Evolutionary conservation across 2,888 invertebrate species (phyloP), one percentile per base, ranked within the genome.

Genomic region (Scotopteryx bipunctaria): DNA sequence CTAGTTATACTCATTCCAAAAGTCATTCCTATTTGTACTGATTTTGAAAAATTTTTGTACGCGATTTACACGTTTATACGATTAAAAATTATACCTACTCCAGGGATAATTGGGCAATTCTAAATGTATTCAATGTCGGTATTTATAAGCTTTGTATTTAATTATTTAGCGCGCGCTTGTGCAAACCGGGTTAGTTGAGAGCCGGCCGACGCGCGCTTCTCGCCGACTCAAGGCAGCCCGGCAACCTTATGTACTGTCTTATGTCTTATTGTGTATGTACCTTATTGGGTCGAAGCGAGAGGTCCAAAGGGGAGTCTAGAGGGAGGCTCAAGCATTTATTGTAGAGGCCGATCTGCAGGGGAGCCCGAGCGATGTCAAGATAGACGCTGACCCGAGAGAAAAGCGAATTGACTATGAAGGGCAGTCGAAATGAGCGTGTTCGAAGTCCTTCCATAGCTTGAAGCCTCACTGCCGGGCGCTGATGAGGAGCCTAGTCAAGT

Each of bases 1-100:
- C 9, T 31, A 31, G 23, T 42, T 43, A 25, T 37, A 31, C 37
- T 49, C 42, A 49, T 49, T 42, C 35, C 42, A 33, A 57, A 55
- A 59, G 25, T 64, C 73, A 79, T 80, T 79, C 77, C 78, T 63
- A 69, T 60, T 63, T 69, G 61, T 52, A 59, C 57, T 46, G 55
- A 55, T 55, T 55, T 55, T 51, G 16, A 44, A 65, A 57, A 54
- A 46, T 57, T 61, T 55, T 70, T 71, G 63, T 66, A 70, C 51
- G 50, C 51, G 47, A 55, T 59, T 66, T 74, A 67, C 68, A 56
- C 40, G 41, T 52, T 54, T 67, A 55, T 67, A 65, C 59, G 64
- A 55, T 61, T 59, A 37, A 31, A n/a, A n/a, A 38, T 43, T 17
- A 17, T 46, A 46, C n/a, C n/a, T n/a, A n/a, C 38, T 15, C 33